Evolutionary conservation across 1,140 invertebrate species (phyloP).

Genomic region (Philotrypesis tridentata): DNA sequence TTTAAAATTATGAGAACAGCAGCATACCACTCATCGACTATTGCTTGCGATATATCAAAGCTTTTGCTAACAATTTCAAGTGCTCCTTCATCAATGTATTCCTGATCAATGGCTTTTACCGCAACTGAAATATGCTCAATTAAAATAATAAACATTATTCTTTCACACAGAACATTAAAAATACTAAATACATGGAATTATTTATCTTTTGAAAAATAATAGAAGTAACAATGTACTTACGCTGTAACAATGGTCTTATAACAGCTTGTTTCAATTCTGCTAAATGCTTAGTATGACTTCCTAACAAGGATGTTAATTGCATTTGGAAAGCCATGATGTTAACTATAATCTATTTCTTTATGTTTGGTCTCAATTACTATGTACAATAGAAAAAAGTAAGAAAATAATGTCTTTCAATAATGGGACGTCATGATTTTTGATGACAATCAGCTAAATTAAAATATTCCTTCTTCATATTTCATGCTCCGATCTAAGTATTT

Average conservation of each 20-base stretch:
- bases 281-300: slow-evolving; percentile 63
- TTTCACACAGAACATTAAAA: too few relatives aligned
- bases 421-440: neutral
- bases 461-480: neutral
- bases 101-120: slow-evolving; percentile 67
- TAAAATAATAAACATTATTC: too few relatives aligned
- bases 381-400: too few relatives aligned
- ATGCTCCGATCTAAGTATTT: too few relatives aligned
- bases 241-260: slow-evolving; percentile 64
- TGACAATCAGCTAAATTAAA: neutral
- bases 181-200: too few relatives aligned
- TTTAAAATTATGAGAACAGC: slow-evolving; percentile 65
- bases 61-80: slow-evolving; percentile 67
- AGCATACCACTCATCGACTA: slow-evolving; percentile 68
- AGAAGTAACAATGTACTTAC: slow-evolving; percentile 56
- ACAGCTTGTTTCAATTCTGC: slow-evolving; percentile 64
- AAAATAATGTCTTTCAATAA: neutral
- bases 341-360: neutral
- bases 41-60: slow-evolving; percentile 59
- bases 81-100: slow-evolving; percentile 67
- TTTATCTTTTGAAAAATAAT: neutral
- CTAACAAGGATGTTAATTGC: slow-evolving; percentile 59
- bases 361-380: neutral
- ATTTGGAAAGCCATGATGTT: slow-evolving; percentile 58
- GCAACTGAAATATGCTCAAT: slow-evolving; percentile 60